Base-by-base conservation (phyloP, 2,888 invertebrate genomes). In the Bugula neritina region DNA sequence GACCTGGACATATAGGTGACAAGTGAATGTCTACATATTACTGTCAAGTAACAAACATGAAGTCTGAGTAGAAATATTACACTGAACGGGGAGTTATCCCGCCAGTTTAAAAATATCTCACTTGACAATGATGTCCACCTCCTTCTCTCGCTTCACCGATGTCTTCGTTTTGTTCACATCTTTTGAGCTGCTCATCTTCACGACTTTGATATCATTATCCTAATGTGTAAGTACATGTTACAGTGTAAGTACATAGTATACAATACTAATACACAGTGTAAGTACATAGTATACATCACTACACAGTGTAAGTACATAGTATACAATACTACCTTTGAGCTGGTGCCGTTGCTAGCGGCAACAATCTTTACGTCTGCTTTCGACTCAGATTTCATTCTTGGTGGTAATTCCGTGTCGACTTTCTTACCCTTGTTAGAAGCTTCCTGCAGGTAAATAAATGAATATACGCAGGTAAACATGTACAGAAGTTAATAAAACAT, bases 321-420 rank as follows among this genome's bases (percentile, higher is more conserved):
- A n/a, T n/a, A n/a, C n/a, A n/a, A n/a, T n/a, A n/a, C n/a, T n/a
- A n/a, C n/a, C 63, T 63, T 63, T 10, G 5, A 13, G 31, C 2
- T 5, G 5, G 27, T 27, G 17, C 63, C 63, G 31, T 63, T 63
- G 31, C 29, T 63, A 17, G 63, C 2, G 10, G 63, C 27, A 31
- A 31, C 3, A n/a, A 5, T 31, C 5, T 25, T 29, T 17, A 31
- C 31, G 5, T 63, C 63, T 29, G 29, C 31, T 43, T 43, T 43
- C 10, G 10, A 5, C 3, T 63, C 63, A 5, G 27, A 5, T n/a
- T 63, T 63, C 27, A 31, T 31, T 10, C 5, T 31, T 63, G 63
- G 63, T 27, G 63, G 63, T n/a, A 63, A 5, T n/a, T 63, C 63
- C 17, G 63, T 63, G 31, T 63, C 63, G 3, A 63, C 31, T 27